Conservation (phyloP, 1,140 invertebrate genomes). For the Tetraneura akinire region DNA sequence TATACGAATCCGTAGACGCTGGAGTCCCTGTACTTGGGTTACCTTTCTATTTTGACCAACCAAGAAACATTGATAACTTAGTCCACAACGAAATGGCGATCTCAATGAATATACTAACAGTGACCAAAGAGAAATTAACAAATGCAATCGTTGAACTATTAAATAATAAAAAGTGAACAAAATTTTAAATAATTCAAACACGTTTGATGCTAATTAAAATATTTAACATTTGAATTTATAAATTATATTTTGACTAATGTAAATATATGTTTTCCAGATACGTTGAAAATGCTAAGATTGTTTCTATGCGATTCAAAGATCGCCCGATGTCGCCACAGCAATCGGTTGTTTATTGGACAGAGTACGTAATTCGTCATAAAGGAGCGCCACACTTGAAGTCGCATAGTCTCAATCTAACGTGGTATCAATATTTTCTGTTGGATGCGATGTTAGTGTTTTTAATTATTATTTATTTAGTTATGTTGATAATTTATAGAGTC, state of each 20-base stretch:
- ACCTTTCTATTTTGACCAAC: conserved; percentile 69
- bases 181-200: too few relatives aligned
- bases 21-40: conserved; percentile 70
- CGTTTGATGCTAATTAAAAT: not conserved
- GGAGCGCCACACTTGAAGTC: conserved; percentile 64
- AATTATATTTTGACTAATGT: not conserved
- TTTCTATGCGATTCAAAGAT: conserved; percentile 53
- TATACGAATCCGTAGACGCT: conserved; percentile 71
- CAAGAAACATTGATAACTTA: conserved; percentile 58
- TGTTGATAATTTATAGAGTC: not conserved
- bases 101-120: conserved; percentile 57
- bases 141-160: conserved; percentile 6
- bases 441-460: conserved; percentile 57
- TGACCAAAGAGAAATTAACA: conserved; percentile 56
- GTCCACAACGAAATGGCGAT: conserved; percentile 57
- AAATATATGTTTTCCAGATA: conserved; percentile 25
- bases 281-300: conserved; percentile 38
- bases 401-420: conserved; percentile 62
- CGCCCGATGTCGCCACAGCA: conserved; percentile 60
- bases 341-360: conserved; percentile 66
- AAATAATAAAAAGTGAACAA: conserved; percentile 18
- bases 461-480: not conserved
- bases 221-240: not conserved
- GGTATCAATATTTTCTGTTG: conserved; percentile 66
- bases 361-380: conserved; percentile 65